These are phyloP conservation scores for Daphoenositta chrysoptera DNA, from an alignment of 2,113 vertebrate genomes.

Conservation along the genomic window DNA sequence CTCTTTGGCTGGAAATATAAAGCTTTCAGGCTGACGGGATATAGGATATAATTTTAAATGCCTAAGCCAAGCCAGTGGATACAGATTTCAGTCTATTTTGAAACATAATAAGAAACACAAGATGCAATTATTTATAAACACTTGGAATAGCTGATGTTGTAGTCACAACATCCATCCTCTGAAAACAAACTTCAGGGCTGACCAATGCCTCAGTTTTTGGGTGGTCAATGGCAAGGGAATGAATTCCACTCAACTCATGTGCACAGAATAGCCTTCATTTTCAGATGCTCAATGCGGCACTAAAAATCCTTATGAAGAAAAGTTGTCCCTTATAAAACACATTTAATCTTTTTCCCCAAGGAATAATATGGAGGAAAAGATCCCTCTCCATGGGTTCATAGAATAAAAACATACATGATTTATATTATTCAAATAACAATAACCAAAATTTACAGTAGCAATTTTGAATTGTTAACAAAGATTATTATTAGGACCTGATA, in stretches of 20 bases:
- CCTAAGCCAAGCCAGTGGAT: not conserved
- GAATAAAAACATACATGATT: not conserved
- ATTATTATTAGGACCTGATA: not conserved
- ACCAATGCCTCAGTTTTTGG: not conserved
- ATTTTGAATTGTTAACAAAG: not conserved
- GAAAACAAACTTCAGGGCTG: not conserved
- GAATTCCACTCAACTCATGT: not conserved
- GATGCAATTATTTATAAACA: not conserved
- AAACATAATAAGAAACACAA: not conserved
- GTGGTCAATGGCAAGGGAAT: not conserved
- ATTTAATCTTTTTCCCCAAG: not conserved
- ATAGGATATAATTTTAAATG: not conserved
- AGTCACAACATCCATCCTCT: not conserved
- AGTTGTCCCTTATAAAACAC: not conserved
- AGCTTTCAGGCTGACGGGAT: not conserved
- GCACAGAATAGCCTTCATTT: not conserved
- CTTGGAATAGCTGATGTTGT: not conserved
- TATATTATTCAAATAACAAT: not conserved
- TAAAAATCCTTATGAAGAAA: not conserved
- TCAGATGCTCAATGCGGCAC: not conserved
- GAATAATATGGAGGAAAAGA: not conserved
- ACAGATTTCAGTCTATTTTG: accelerated
- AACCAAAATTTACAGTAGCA: not conserved
- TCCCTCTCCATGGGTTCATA: not conserved
- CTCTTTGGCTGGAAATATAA: not conserved